A percentile compares a stretch with the other conserved stretches of the same genome.
These are phyloP conservation scores for Uria lomvia DNA, from an alignment of 2,113 vertebrate species.

Conservation along the genomic window DNA sequence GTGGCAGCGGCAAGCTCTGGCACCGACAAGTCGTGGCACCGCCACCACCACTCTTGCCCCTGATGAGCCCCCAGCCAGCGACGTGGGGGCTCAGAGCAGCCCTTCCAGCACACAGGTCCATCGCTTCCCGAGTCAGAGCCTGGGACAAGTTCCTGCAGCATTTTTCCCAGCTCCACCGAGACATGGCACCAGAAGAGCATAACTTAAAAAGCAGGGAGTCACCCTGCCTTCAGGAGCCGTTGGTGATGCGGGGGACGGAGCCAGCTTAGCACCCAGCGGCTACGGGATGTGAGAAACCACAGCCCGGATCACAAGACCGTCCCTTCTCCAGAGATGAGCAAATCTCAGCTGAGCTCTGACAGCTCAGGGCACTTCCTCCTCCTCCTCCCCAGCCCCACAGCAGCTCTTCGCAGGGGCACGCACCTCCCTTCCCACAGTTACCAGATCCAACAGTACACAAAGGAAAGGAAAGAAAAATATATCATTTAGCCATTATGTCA, in stretches of 20 bases:
- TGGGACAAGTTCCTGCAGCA: background rate
- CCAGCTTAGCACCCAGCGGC: background rate
- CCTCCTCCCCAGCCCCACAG: background rate
- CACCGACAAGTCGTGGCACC: fast-evolving
- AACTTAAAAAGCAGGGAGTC: background rate
- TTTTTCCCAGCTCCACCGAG: background rate
- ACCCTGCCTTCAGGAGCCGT: background rate
- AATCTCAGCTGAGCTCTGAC: background rate
- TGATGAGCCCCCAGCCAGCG: fast-evolving
- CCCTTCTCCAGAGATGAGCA: background rate
- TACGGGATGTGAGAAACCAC: background rate
- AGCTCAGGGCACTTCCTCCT: background rate
- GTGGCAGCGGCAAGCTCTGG: fast-evolving
- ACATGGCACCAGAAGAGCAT: background rate
- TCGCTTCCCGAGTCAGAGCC: background rate
- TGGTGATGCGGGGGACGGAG: background rate
- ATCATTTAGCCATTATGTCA: background rate
- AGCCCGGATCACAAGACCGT: background rate
- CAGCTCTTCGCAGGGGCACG: background rate
- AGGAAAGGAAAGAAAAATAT: background rate
- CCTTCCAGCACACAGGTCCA: fast-evolving
- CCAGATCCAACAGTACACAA: background rate
- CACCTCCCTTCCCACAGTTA: background rate
- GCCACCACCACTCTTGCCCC: fast-evolving
- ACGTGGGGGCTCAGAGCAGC: fast-evolving